Evolutionary conservation across 1,140 invertebrate genomes (phyloP).

Genomic region (Euschistus heros): DNA sequence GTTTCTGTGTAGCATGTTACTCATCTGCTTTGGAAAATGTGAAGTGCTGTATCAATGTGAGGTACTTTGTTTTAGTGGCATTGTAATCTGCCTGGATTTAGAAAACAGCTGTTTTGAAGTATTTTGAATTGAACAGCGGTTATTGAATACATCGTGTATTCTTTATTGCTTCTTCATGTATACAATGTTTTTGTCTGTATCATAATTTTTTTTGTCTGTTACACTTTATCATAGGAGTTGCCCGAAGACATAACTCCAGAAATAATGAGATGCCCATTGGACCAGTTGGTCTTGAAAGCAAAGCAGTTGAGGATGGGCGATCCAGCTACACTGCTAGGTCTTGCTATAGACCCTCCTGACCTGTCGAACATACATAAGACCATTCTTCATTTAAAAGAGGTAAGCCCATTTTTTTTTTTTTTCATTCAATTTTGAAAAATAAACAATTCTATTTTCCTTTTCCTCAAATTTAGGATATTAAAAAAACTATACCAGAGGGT

Average conservation of each 20-base stretch:
- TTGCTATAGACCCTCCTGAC: conserved; percentile 80
- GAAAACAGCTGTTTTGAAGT: no score
- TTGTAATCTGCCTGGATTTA: no score
- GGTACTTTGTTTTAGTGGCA: no score
- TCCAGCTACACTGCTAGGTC: conserved; percentile 66
- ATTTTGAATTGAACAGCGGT: no score
- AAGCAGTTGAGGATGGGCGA: conserved; percentile 74
- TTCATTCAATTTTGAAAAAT: not conserved
- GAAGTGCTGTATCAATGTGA: no score
- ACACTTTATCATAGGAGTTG: conserved; percentile 35
- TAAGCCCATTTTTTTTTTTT: conserved; percentile 32
- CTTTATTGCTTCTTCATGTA: no score
- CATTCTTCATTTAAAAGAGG: conserved; percentile 76
- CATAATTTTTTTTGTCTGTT: no score
- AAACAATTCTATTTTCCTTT: not conserved
- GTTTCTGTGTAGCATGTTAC: no score
- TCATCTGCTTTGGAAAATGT: no score
- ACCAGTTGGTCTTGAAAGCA: conserved; percentile 67
- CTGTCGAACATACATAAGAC: conserved; percentile 68
- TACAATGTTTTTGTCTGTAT: no score
- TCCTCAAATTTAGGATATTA: not conserved
- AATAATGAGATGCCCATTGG: conserved; percentile 69
- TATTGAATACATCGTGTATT: no score
- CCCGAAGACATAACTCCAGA: conserved; percentile 54
- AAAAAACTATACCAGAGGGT: no score